Percentiles rank a stretch among this genome's conserved stretches.
These are phyloP conservation scores for Chunga burmeisteri DNA, from an alignment of 2,113 vertebrate species.

Conservation along the genomic window DNA sequence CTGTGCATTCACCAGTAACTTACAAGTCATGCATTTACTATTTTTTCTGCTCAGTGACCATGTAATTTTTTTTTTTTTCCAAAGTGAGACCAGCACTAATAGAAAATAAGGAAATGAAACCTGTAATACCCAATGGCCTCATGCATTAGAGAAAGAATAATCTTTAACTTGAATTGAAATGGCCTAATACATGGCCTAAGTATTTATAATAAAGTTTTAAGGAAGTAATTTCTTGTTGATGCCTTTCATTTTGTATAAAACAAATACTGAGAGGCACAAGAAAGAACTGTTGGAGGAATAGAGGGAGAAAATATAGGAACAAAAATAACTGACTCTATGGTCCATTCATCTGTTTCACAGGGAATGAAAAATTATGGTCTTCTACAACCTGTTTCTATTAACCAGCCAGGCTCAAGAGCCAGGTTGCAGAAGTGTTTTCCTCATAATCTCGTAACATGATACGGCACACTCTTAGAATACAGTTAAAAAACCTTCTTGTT, in stretches of 20 bases:
- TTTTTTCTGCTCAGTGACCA: background rate
- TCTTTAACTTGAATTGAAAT: background rate
- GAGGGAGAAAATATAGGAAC: background rate
- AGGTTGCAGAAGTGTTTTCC: background rate
- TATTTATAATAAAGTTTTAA: background rate
- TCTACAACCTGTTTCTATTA: background rate
- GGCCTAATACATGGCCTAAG: background rate
- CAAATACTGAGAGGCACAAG: background rate
- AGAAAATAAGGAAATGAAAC: background rate
- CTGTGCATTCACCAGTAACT: background rate
- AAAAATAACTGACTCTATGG: background rate
- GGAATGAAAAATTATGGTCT: background rate
- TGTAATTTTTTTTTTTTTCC: background rate
- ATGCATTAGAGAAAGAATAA: background rate
- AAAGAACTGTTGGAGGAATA: background rate
- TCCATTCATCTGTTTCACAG: background rate
- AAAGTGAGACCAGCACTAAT: background rate
- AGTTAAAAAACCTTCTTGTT: background rate
- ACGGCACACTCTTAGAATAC: background rate
- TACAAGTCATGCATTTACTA: background rate
- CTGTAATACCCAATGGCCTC: accelerated
- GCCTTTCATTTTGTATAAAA: background rate
- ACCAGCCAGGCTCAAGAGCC: background rate
- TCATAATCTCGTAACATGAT: background rate
- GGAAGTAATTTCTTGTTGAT: background rate